These are phyloP conservation scores for Recurvirostra avosetta DNA, from an alignment of 2,113 vertebrate species.

Conservation along the genomic window DNA sequence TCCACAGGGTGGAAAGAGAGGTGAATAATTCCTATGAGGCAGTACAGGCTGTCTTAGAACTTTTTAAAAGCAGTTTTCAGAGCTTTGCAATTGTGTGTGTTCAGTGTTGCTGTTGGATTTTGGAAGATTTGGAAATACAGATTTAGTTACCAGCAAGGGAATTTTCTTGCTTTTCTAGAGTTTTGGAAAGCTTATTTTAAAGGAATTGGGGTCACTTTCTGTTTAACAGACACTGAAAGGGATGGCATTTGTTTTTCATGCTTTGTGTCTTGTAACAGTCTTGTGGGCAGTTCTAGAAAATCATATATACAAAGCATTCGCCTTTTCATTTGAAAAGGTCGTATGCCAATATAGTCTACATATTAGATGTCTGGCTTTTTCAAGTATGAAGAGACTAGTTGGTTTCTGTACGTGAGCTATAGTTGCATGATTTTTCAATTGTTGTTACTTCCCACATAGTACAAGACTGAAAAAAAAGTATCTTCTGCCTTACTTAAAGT, in stretches of 20 bases:
- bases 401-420: neutral
- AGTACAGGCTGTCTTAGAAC: constrained; percentile 23
- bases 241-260: neutral
- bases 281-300: neutral
- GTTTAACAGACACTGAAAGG: neutral
- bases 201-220: neutral
- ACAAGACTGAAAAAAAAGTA: neutral
- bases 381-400: neutral
- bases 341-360: neutral
- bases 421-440: neutral
- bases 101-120: constrained; percentile 40
- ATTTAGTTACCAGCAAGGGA: constrained; percentile 8
- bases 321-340: constrained; percentile 10
- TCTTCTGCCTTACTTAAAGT: neutral
- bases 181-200: constrained; percentile 21
- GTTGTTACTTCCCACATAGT: neutral
- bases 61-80: constrained; percentile 36
- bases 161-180: neutral
- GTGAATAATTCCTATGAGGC: constrained; percentile 31
- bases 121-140: constrained; percentile 28
- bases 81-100: neutral
- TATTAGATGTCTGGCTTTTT: neutral
- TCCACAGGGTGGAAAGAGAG: neutral
- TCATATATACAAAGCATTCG: neutral
- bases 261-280: neutral